These are phyloP conservation scores for Zapornia atra DNA, from an alignment of 2,113 vertebrate species.

Conservation along the genomic window DNA sequence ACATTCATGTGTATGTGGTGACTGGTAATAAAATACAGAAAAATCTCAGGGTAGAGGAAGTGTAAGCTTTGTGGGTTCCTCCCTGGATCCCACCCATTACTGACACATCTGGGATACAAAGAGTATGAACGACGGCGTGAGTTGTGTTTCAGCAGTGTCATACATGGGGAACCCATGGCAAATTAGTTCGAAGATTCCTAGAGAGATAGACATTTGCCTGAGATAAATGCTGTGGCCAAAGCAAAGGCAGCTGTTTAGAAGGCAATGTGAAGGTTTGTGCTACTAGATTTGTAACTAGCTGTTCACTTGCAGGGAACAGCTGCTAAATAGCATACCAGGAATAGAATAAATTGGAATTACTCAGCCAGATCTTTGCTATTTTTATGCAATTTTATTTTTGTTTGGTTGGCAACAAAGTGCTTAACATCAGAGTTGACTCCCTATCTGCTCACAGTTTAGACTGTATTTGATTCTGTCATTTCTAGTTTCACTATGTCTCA, in stretches of 20 bases:
- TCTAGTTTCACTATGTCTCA: neutral
- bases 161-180: neutral
- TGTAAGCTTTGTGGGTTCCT: constrained; percentile 1
- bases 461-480: neutral
- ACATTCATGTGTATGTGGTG: constrained; percentile 14
- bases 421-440: neutral
- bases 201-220: neutral
- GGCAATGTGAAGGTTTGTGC: neutral
- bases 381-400: neutral
- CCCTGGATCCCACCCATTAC: neutral
- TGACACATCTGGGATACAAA: neutral
- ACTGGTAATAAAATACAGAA: constrained; percentile 34
- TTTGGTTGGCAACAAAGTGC: neutral
- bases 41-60: constrained; percentile 18
- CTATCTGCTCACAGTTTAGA: neutral
- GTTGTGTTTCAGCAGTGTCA: neutral
- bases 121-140: neutral
- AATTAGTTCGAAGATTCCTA: neutral
- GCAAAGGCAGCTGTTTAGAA: neutral
- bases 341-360: neutral
- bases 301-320: neutral
- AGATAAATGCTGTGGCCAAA: neutral
- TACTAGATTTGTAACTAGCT: neutral
- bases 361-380: neutral
- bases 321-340: neutral